These are phyloP conservation scores for Stegodyphus dumicola DNA, from an alignment of 1,140 invertebrate species.

Conservation along the genomic window DNA sequence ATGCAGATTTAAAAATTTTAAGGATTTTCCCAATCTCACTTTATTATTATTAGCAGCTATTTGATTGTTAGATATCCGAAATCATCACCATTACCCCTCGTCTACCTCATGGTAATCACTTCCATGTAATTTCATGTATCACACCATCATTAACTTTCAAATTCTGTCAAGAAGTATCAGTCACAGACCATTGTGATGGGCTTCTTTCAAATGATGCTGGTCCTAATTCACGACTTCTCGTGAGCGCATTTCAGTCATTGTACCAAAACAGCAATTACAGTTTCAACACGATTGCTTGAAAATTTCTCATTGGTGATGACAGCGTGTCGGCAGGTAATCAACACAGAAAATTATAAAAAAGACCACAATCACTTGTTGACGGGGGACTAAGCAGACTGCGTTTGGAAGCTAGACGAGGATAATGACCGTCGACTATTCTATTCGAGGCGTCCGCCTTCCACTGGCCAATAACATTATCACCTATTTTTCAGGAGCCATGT, in stretches of 20 bases:
- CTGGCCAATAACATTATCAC: slow-evolving; percentile 9
- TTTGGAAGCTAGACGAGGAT: slow-evolving; percentile 14
- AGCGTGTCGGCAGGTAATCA: slow-evolving; percentile 31
- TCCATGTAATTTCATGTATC: neutral
- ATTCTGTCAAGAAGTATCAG: slow-evolving; percentile 17
- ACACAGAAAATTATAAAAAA: slow-evolving; percentile 21
- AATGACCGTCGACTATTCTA: neutral
- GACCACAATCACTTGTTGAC: slow-evolving; percentile 10
- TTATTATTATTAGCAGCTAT: neutral
- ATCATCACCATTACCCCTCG: neutral
- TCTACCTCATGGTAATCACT: neutral
- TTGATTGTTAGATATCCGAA: neutral
- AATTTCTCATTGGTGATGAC: slow-evolving; percentile 23
- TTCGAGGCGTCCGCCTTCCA: slow-evolving; percentile 8
- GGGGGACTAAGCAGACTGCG: neutral
- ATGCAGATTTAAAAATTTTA: too few relatives aligned
- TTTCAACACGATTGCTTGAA: neutral
- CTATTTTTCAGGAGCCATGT: slow-evolving; percentile 30
- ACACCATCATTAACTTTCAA: slow-evolving; percentile 6
- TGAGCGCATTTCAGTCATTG: neutral
- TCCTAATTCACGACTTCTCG: slow-evolving; percentile 27
- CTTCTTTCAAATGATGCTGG: too few relatives aligned
- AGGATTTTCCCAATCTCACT: too few relatives aligned
- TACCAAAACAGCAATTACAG: neutral
- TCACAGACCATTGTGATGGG: neutral